Percentiles rank a stretch among this genome's conserved stretches.
Evolutionary conservation across 1,140 invertebrate species (phyloP).

Genomic region (Teleopsis dalmanni): DNA sequence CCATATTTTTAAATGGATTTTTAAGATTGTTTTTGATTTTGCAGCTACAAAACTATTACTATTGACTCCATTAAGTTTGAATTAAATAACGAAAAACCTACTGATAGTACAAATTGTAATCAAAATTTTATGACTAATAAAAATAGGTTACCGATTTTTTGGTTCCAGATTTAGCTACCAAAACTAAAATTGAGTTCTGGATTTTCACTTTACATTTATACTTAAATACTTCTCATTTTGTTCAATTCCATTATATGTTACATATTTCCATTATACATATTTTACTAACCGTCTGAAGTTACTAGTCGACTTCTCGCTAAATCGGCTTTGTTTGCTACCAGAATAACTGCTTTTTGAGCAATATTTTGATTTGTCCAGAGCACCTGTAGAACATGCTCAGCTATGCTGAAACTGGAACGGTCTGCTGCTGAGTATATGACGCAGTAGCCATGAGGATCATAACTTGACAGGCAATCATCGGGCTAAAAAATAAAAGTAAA

Average conservation of each 20-base stretch:
- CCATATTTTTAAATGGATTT: no score
- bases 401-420: slow-evolving; percentile 63
- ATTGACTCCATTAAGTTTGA: no score
- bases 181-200: no score
- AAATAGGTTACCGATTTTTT: no score
- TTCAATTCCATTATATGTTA: not conserved
- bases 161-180: no score
- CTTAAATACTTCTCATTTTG: not conserved
- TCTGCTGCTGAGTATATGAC: slow-evolving; percentile 88
- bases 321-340: slow-evolving; percentile 94
- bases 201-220: no score
- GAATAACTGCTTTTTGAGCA: slow-evolving; percentile 75
- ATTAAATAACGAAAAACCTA: no score
- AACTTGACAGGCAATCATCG: slow-evolving; percentile 53
- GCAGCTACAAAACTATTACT: no score
- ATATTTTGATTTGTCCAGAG: slow-evolving; percentile 75
- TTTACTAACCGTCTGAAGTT: slow-evolving; percentile 69
- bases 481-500: slow-evolving; percentile 46
- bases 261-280: not conserved
- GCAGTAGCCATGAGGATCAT: slow-evolving; percentile 81
- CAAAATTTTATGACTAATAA: no score
- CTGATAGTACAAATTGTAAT: no score
- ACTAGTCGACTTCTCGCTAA: slow-evolving; percentile 79
- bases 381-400: slow-evolving; percentile 69
- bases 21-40: no score